Percentiles rank a stretch among this genome's conserved stretches.
Conservation (phyloP, 2,797 vertebrate genomes). For the Chaetophractus vellerosus region DNA sequence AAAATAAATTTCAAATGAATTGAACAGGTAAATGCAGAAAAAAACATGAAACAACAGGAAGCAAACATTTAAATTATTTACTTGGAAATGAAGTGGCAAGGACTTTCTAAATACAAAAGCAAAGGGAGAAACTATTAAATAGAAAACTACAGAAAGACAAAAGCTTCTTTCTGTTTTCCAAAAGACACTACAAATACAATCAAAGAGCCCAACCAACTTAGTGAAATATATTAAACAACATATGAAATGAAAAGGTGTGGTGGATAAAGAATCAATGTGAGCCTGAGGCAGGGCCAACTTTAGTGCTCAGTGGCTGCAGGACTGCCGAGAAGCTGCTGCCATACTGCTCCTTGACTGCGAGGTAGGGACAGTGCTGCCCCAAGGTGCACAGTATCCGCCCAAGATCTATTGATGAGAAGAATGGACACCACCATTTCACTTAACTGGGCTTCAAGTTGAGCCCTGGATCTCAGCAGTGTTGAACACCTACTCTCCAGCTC, state of each 20-base stretch:
- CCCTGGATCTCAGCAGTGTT: too few relatives aligned
- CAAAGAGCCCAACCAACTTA: neutral
- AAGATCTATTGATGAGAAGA: too few relatives aligned
- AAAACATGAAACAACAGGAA: neutral
- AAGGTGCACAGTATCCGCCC: too few relatives aligned
- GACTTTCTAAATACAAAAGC: neutral
- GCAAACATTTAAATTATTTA: constrained; percentile 7
- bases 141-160: constrained; percentile 20
- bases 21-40: constrained; percentile 13
- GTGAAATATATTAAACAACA: neutral
- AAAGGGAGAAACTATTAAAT: neutral
- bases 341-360: too few relatives aligned
- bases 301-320: too few relatives aligned
- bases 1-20: constrained; percentile 54
- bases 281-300: too few relatives aligned
- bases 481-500: too few relatives aligned
- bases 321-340: too few relatives aligned
- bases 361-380: too few relatives aligned
- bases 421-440: too few relatives aligned
- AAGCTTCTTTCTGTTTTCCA: neutral
- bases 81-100: neutral
- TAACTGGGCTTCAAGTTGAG: too few relatives aligned
- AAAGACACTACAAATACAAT: neutral
- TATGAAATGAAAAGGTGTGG: neutral
- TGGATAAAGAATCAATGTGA: too few relatives aligned